Evolutionary conservation across 2,888 invertebrate species (phyloP), one percentile per base, ranked within the genome.

Genomic region (Formica aserva): DNA sequence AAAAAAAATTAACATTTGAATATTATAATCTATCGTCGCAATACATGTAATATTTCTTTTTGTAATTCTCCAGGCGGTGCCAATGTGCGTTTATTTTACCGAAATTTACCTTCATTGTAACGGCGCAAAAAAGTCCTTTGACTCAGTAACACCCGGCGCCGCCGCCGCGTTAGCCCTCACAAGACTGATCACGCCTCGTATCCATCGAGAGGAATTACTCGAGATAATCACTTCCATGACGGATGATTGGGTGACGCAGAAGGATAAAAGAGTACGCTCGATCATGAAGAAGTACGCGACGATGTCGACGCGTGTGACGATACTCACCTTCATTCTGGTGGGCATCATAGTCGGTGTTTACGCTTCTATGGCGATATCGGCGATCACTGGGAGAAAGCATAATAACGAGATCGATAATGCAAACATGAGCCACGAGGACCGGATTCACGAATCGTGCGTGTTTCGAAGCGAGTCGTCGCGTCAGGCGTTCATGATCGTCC

Each of bases 31-130:
- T 32, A 32, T 63, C 32, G 9, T 63, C 11, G 11, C 32, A 9
- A n/a, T 4, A 38, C 15, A 15, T 22, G 11, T 52, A 22, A 35
- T 9, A 22, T 32, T 5, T 35, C 6, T 60, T 22, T 45, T 22
- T n/a, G 4, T 48, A 29, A 67, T 18, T 55, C 45, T 80, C 62
- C 35, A 93, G 91, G 38, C 88, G 15, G 78, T 85, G 45, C 86
- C 90, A 1, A 81, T 89, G 63, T 69, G 65, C 66, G 76, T 85
- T 22, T 89, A 90, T 63, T 66, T 86, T 2, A 78, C 77, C n/a
- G 91, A 91, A 78, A 84, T 88, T 13, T 86, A 82, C 22, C 77
- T 90, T 0, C 84, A 87, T 4, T 92, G 92, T 35, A 90, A 91
- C 1, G 87, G 90, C 57, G 85, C 89, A n/a, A 90, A 91, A 55